A percentile compares a stretch with the other conserved stretches of the same genome.
Evolutionary conservation across 2,888 invertebrate genomes (phyloP).

Genomic region (Melipona beecheii): DNA sequence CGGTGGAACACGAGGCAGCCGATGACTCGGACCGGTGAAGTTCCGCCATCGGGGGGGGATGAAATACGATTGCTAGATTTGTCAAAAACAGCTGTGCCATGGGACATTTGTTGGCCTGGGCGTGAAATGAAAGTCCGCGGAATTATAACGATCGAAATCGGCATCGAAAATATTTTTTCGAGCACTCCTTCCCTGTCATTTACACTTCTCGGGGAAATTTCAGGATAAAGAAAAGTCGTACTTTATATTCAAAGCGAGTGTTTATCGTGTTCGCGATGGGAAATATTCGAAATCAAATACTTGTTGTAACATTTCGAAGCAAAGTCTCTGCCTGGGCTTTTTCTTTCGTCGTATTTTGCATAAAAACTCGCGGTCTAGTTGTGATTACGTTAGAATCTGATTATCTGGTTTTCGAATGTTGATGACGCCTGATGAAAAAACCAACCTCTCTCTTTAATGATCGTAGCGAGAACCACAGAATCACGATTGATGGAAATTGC

Average conservation of each 20-base stretch:
- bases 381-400: too few species aligned
- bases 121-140: constrained; percentile 69
- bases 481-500: constrained; percentile 20
- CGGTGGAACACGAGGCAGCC: constrained; percentile 51
- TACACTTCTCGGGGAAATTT: too few species aligned
- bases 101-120: constrained; percentile 64
- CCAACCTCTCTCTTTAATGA: not conserved
- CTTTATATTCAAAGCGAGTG: too few species aligned
- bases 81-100: constrained; percentile 73
- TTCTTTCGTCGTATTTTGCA: too few species aligned
- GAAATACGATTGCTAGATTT: constrained; percentile 72
- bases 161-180: constrained; percentile 28
- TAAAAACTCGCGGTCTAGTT: too few species aligned
- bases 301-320: too few species aligned
- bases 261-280: too few species aligned
- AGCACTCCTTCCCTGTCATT: not conserved
- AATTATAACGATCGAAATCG: constrained; percentile 60
- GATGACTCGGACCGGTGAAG: constrained; percentile 42
- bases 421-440: not conserved
- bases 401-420: constrained; percentile 24
- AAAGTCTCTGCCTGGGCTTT: too few species aligned
- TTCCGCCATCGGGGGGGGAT: constrained; percentile 34
- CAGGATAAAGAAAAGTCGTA: too few species aligned
- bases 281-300: too few species aligned
- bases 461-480: not conserved